These are phyloP conservation scores for Drosophila putrida DNA, from an alignment of 2,888 invertebrate genomes.

Conservation along the genomic window DNA sequence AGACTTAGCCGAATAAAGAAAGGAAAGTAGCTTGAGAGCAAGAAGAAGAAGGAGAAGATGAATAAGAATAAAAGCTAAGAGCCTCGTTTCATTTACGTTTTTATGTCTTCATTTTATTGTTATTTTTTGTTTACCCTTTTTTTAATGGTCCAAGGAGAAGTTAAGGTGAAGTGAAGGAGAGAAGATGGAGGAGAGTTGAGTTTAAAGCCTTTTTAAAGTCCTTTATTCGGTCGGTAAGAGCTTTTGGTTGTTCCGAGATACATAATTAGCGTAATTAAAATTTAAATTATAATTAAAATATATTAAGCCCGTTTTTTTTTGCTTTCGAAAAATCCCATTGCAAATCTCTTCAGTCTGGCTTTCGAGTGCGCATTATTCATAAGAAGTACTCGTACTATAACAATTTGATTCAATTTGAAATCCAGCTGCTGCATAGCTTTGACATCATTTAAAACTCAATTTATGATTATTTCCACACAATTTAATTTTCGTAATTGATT, in stretches of 20 bases:
- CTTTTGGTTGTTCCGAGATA: constrained; percentile 28
- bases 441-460: constrained; percentile 65
- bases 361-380: not conserved
- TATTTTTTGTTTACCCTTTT: constrained; percentile 28
- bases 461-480: constrained; percentile 77
- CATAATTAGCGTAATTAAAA: constrained; percentile 60
- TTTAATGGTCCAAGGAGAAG: not conserved
- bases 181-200: not conserved
- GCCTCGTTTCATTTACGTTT: constrained; percentile 48
- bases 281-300: constrained; percentile 21
- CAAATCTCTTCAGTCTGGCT: constrained; percentile 34
- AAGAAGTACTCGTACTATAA: not conserved
- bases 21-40: not conserved
- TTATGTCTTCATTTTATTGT: constrained; percentile 55
- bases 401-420: constrained; percentile 31
- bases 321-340: not conserved
- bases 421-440: constrained; percentile 28
- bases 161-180: not conserved
- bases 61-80: not conserved
- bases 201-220: constrained; percentile 6
- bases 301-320: constrained; percentile 14
- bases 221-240: constrained; percentile 18
- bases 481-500: constrained; percentile 76
- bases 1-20: not conserved
- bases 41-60: not conserved